These are phyloP conservation scores for Oscheius myriophilus DNA, from an alignment of 2,888 invertebrate species.

Conservation along the genomic window DNA sequence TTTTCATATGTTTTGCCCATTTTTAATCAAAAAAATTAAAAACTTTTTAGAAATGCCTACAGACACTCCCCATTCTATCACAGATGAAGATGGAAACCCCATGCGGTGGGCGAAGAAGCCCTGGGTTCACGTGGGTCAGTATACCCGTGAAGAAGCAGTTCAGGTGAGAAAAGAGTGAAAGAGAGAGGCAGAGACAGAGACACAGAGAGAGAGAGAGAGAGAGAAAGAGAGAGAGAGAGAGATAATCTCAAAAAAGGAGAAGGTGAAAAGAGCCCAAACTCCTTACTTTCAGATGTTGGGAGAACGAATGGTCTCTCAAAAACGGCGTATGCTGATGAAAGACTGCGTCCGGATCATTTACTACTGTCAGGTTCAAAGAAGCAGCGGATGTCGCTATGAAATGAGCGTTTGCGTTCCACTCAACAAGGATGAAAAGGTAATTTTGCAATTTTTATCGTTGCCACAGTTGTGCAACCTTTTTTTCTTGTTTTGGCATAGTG, in stretches of 20 bases:
- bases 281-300: constrained; percentile 20
- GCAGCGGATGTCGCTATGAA: constrained; percentile 27
- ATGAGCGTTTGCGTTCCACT: constrained; percentile 28
- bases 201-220: too few species aligned
- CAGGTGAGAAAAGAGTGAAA: not conserved
- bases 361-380: constrained; percentile 30
- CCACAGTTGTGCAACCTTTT: too few species aligned
- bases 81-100: not conserved
- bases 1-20: too few species aligned
- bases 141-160: constrained; percentile 22
- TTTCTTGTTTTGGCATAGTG: too few species aligned
- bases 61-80: too few species aligned
- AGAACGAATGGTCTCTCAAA: constrained; percentile 28
- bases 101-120: constrained; percentile 28
- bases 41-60: too few species aligned
- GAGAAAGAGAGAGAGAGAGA: not conserved
- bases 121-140: constrained; percentile 24
- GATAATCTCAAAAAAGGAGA: too few species aligned
- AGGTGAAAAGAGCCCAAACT: too few species aligned
- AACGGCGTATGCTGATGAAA: constrained; percentile 29
- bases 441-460: not conserved
- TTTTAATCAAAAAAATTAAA: too few species aligned
- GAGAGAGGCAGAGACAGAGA: not conserved
- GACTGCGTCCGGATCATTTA: constrained; percentile 30
- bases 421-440: constrained; percentile 25